Evolutionary conservation across 2,113 vertebrate species (phyloP), one percentile per base, ranked within the genome.

Genomic region (Pionites leucogaster): DNA sequence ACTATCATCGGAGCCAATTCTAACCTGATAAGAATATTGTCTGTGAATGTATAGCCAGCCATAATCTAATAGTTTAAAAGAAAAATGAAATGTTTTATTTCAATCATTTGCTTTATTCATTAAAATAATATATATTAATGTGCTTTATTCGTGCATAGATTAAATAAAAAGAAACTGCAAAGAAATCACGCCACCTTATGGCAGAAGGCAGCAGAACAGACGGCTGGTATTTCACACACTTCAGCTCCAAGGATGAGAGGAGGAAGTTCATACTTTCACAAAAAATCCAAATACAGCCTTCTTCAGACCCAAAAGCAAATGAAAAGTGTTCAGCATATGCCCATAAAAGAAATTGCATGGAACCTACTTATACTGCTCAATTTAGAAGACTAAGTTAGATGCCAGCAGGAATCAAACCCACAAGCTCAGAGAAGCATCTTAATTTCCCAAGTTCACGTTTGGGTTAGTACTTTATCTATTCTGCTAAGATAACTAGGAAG

Each of bases 161-260:
- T 16, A 3, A 17, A 13, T 41, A n/a, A 52, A 86, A 65, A 33
- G 29, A 60, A 55, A 84, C 59, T 72, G 25, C 67, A 95, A 93
- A 88, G 94, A 90, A 96, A 95, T 62, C 60, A n/a, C 47, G 94
- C 94, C 91, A 96, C 94, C 94, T 95, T 82, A 90, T 94, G 95
- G 95, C 64, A 81, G 80, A 83, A 93, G 31, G 65, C 50, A 71
- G 94, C 11, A 85, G 78, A 78, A 60, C 29, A 12, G 33, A 55
- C 6, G 9, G 44, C 55, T 84, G 24, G 16, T 55, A 37, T 41
- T 80, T 22, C 67, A 69, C 82, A 62, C 27, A 22, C 29, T 5
- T 20, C 44, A 50, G 70, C 19, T 82, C 25, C 84, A 46, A 81
- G 63, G 28, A 60, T 24, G 47, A 64, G 22, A 33, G 44, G 10